Percentiles rank a stretch among this genome's conserved stretches.
Evolutionary conservation across 2,888 invertebrate genomes (phyloP).

Genomic region (Tinea trinotella): DNA sequence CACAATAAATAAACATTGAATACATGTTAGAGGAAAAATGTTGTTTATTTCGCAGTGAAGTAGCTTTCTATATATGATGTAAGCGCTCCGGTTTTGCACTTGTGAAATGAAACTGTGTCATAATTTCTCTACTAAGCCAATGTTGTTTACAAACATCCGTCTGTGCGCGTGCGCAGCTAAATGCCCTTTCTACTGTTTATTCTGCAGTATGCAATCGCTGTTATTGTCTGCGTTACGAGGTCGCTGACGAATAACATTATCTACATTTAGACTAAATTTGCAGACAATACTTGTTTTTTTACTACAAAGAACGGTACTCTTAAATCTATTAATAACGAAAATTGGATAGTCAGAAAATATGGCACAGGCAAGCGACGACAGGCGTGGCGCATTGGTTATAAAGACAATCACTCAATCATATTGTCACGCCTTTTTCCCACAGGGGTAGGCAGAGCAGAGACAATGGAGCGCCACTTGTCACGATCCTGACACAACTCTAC

Average conservation of each 20-base stretch:
- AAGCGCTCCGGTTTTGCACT: constrained; percentile 36
- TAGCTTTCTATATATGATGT: constrained; percentile 44
- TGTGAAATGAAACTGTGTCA: constrained; percentile 39
- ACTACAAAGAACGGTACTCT: too few species aligned
- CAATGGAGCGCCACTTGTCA: too few species aligned
- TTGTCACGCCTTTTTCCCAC: too few species aligned
- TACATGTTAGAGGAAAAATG: too few species aligned
- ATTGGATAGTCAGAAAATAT: too few species aligned
- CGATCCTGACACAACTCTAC: too few species aligned
- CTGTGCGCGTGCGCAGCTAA: constrained; percentile 14
- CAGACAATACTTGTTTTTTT: background rate
- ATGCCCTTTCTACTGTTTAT: constrained; percentile 13
- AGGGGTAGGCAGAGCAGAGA: too few species aligned
- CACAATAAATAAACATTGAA: too few species aligned
- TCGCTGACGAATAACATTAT: background rate
- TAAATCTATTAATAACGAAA: too few species aligned
- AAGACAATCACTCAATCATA: too few species aligned
- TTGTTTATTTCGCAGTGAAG: constrained; percentile 6
- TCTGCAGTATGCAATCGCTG: constrained; percentile 3
- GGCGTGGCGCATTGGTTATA: too few species aligned
- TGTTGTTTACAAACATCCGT: constrained; percentile 26
- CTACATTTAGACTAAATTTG: background rate
- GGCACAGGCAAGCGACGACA: too few species aligned
- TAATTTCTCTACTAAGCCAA: constrained; percentile 29
- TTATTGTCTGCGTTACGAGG: constrained; percentile 7